phyloP scores from a whole-genome alignment of 2,888 invertebrate genomes.

The Sinhomidia bicolor region DNA sequence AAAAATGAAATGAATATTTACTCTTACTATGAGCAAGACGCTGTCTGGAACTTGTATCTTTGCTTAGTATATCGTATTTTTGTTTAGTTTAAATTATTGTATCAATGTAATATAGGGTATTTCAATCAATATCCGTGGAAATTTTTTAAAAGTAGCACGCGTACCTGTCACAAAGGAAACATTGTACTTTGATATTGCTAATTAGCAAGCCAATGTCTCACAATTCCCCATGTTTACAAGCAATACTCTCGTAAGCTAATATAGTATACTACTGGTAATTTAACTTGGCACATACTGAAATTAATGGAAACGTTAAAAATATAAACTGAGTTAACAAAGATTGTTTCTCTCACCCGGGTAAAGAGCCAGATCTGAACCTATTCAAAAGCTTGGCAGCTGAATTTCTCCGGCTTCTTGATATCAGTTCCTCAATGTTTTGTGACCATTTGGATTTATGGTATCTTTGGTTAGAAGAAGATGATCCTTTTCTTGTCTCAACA shows the following conservation, averaged over 20 bases:
- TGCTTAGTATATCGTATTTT: neutral
- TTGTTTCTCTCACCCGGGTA: constrained; percentile 76
- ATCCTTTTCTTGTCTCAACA: constrained; percentile 30
- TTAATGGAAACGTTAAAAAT: too few species aligned
- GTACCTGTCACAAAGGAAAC: too few species aligned
- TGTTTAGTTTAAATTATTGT: neutral
- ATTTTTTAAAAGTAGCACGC: too few species aligned
- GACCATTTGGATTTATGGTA: constrained; percentile 71
- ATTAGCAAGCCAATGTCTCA: neutral
- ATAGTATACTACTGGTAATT: too few species aligned
- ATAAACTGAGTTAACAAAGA: too few species aligned
- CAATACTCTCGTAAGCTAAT: too few species aligned
- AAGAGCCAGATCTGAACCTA: constrained; percentile 77
- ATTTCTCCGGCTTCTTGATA: constrained; percentile 68
- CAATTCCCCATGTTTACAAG: neutral
- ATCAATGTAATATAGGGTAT: too few species aligned
- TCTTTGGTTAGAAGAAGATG: constrained; percentile 3
- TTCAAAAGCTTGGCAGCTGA: constrained; percentile 75
- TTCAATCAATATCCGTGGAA: too few species aligned
- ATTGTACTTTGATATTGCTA: neutral
- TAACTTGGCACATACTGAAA: too few species aligned
- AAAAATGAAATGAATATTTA: too few species aligned
- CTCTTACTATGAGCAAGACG: too few species aligned
- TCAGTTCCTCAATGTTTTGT: constrained; percentile 73
- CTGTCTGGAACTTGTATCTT: neutral